A percentile compares a stretch with the other conserved stretches of the same genome.
Evolutionary conservation across 2,797 vertebrate species (phyloP).

Genomic region (Odontamblyopus lacepedii): DNA sequence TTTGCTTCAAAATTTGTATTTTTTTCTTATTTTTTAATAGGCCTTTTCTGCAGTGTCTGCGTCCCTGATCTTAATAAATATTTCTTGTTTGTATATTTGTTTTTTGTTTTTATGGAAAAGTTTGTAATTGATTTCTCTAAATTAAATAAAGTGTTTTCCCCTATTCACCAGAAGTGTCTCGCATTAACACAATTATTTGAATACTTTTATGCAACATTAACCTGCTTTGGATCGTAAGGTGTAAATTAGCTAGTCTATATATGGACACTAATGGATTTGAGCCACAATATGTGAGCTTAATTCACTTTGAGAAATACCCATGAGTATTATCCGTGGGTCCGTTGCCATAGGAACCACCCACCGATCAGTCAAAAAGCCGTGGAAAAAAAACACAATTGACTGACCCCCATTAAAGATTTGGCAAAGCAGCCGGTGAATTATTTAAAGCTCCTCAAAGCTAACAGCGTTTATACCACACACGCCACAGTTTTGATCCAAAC

Average conservation of each 20-base stretch:
- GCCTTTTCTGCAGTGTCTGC: too few relatives aligned
- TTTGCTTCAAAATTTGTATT: too few relatives aligned
- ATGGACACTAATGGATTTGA: slow-evolving; percentile 43
- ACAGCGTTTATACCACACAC: neutral
- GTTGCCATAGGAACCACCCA: slow-evolving; percentile 69
- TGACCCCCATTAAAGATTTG: slow-evolving; percentile 7
- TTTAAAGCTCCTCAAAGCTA: slow-evolving; percentile 3
- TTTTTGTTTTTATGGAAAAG: too few relatives aligned
- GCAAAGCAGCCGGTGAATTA: slow-evolving; percentile 35
- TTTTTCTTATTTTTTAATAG: too few relatives aligned
- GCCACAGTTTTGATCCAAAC: too few relatives aligned
- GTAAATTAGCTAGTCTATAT: slow-evolving; percentile 1
- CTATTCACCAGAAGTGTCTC: too few relatives aligned
- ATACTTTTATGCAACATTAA: neutral
- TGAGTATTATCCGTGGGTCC: slow-evolving; percentile 49
- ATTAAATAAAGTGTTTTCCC: too few relatives aligned
- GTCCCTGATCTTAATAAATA: too few relatives aligned
- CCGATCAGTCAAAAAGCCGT: slow-evolving; percentile 41
- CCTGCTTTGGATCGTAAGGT: neutral
- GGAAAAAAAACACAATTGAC: slow-evolving; percentile 45
- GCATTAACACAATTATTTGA: neutral
- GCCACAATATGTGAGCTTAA: slow-evolving; percentile 19
- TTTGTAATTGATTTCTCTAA: too few relatives aligned
- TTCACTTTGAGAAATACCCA: slow-evolving; percentile 60
- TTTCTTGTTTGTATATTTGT: too few relatives aligned